phyloP scores from a whole-genome alignment of 2,797 vertebrate genomes.

The Eulemur rubriventer region DNA sequence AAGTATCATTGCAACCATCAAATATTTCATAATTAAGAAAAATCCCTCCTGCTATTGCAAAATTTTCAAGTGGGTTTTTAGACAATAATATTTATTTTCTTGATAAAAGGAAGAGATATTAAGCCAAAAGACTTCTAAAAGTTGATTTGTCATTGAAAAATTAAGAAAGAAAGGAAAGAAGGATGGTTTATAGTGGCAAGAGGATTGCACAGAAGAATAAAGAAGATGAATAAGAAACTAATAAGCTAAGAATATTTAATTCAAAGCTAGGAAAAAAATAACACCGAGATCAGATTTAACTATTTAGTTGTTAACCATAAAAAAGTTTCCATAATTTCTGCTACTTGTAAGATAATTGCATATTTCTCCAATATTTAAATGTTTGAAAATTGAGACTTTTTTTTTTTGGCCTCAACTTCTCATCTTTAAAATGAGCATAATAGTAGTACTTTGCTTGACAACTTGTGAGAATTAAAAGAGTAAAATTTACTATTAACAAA shows the following conservation, averaged over 20 bases:
- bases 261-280: background rate
- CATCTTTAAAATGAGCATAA: background rate
- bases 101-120: background rate
- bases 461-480: background rate
- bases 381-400: background rate
- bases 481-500: background rate
- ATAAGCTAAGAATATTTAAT: background rate
- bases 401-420: background rate
- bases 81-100: background rate
- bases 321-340: background rate
- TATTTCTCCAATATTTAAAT: background rate
- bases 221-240: background rate
- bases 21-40: slow-evolving; percentile 31
- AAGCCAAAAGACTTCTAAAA: background rate
- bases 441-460: background rate
- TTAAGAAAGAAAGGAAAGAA: background rate
- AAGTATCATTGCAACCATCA: background rate
- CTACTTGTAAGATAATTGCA: background rate
- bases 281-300: background rate
- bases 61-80: background rate
- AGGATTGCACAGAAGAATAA: background rate
- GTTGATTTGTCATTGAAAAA: background rate
- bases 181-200: background rate
- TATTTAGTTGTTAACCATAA: background rate
- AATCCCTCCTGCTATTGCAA: background rate